Evolutionary conservation across 2,888 invertebrate genomes (phyloP).

Genomic region (Macrophya annulata): DNA sequence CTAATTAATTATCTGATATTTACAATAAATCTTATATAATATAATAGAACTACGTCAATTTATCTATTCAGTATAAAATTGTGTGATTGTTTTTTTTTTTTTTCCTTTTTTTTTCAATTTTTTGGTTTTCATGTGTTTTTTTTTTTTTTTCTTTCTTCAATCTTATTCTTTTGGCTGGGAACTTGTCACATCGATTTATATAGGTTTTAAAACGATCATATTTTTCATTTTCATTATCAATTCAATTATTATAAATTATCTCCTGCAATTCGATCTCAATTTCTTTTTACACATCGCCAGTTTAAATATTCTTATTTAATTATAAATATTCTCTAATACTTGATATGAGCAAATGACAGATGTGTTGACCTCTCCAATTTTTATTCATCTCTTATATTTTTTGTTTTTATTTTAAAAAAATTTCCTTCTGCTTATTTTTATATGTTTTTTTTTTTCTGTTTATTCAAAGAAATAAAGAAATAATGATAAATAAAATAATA

Average conservation of each 20-base stretch:
- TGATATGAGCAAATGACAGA: constrained; percentile 77
- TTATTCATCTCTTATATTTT: constrained; percentile 36
- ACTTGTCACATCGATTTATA: neutral
- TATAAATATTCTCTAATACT: constrained; percentile 68
- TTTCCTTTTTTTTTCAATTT: neutral
- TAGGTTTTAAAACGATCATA: neutral
- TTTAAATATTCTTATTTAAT: constrained; percentile 40
- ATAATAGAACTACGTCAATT: constrained; percentile 27
- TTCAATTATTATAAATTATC: neutral
- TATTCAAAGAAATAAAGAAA: constrained; percentile 51
- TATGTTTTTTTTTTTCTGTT: no score
- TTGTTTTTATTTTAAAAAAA: neutral
- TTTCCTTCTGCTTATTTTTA: constrained; percentile 31
- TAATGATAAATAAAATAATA: neutral
- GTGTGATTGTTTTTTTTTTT: constrained; percentile 37
- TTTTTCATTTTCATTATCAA: neutral
- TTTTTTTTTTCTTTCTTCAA: neutral
- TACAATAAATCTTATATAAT: constrained; percentile 33
- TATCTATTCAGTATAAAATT: constrained; percentile 52
- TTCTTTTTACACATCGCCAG: neutral
- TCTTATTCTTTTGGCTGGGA: neutral
- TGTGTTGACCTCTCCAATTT: constrained; percentile 72
- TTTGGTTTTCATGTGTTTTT: neutral
- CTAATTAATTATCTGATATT: constrained; percentile 39
- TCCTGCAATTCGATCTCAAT: neutral